phyloP scores from a whole-genome alignment of 2,797 vertebrate genomes.

The Bufotes viridis region DNA sequence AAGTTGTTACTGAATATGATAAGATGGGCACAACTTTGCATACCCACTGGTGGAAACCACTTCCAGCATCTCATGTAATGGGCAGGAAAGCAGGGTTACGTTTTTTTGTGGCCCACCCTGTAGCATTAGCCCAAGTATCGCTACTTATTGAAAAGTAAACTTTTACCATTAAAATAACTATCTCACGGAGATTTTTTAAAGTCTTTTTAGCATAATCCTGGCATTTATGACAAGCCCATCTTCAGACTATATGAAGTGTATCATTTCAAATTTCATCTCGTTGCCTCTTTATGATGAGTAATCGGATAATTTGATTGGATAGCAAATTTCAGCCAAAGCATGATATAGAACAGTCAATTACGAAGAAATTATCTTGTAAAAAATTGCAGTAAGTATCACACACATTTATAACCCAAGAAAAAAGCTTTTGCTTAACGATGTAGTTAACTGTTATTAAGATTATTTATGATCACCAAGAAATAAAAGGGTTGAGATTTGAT shows the following conservation, averaged over 20 bases:
- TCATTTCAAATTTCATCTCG: conserved; percentile 39
- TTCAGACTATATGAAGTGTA: conserved; percentile 42
- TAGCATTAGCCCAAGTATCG: too few species aligned
- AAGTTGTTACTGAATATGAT: too few species aligned
- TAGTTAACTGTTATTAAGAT: conserved; percentile 57
- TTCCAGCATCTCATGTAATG: too few species aligned
- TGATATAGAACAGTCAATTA: conserved; percentile 54
- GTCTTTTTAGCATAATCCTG: conserved; percentile 9
- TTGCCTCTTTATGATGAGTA: conserved; percentile 39
- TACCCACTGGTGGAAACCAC: too few species aligned
- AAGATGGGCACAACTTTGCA: too few species aligned
- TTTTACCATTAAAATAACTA: not conserved
- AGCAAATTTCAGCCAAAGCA: conserved; percentile 35
- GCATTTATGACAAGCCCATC: conserved; percentile 5
- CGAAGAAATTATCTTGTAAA: conserved; percentile 48
- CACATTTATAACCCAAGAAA: conserved; percentile 52
- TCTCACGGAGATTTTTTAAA: not conserved
- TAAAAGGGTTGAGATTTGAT: conserved; percentile 48
- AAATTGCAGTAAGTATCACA: conserved; percentile 51
- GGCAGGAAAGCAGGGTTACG: too few species aligned
- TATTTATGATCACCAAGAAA: conserved; percentile 49
- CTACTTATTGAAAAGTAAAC: not conserved
- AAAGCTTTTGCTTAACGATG: conserved; percentile 55
- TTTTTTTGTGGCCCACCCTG: too few species aligned
- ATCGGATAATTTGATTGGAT: conserved; percentile 49